These are phyloP conservation scores for Tiaroga cobitis DNA, from an alignment of 2,797 vertebrate species.

Conservation along the genomic window DNA sequence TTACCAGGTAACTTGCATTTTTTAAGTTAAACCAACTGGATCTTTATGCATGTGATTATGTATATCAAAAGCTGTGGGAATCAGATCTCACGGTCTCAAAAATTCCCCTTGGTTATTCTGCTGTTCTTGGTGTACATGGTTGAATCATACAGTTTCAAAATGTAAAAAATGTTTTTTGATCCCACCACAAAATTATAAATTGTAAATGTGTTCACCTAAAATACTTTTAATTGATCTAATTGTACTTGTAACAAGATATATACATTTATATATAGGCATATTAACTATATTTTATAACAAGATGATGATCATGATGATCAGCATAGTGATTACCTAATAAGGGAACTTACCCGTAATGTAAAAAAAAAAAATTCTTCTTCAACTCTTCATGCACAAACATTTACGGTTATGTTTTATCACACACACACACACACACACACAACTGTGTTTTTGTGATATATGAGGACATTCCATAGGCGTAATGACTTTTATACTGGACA, in stretches of 20 bases:
- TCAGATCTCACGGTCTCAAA: constrained; percentile 21
- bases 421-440: constrained; percentile 28
- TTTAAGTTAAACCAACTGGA: no score
- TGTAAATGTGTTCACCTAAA: not conserved
- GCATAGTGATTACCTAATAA: not conserved
- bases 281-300: not conserved
- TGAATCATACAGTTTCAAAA: constrained; percentile 63
- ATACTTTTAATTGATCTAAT: not conserved
- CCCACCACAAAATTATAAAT: constrained; percentile 47
- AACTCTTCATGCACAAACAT: not conserved
- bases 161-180: not conserved
- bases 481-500: no score
- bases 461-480: no score
- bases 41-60: not conserved
- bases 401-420: not conserved
- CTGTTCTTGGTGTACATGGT: constrained; percentile 54
- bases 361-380: not conserved
- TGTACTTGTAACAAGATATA: not conserved
- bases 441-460: no score
- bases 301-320: not conserved
- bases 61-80: constrained; percentile 4
- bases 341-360: not conserved
- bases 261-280: no score
- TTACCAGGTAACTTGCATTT: no score
- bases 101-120: constrained; percentile 51